These are phyloP conservation scores for Megaceryle alcyon DNA, from an alignment of 2,797 vertebrate genomes.

Conservation along the genomic window DNA sequence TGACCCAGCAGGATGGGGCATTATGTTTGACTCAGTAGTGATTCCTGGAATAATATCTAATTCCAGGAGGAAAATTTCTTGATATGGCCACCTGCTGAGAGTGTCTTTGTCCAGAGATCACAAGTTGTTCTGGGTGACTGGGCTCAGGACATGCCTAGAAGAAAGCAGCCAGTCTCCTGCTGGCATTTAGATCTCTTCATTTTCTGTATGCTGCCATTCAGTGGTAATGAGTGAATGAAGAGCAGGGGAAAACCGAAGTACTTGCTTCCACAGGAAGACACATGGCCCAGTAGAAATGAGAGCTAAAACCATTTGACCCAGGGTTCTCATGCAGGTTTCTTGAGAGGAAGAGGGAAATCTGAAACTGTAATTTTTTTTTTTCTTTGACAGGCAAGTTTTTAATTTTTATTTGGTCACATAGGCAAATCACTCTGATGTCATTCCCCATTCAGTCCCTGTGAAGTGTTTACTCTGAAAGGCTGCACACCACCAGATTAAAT, in stretches of 20 bases:
- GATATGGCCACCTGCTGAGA: conserved; percentile 91
- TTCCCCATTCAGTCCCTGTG: conserved; percentile 73
- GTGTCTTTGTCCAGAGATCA: conserved; percentile 93
- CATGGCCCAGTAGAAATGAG: conserved; percentile 28
- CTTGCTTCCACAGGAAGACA: conserved; percentile 54
- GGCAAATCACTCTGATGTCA: conserved; percentile 66
- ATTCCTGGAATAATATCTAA: conserved; percentile 96
- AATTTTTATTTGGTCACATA: conserved; percentile 50
- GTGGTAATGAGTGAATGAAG: conserved; percentile 77
- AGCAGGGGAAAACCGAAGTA: conserved; percentile 33
- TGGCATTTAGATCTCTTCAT: conserved; percentile 98
- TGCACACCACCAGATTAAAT: conserved; percentile 80
- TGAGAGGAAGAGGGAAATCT: background rate
- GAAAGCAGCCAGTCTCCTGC: conserved; percentile 90
- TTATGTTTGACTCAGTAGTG: conserved; percentile 93
- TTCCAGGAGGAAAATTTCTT: conserved; percentile 93
- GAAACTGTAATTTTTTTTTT: background rate
- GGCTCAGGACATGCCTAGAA: conserved; percentile 87
- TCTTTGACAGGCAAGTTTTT: conserved; percentile 57
- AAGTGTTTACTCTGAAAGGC: conserved; percentile 82
- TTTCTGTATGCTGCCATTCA: conserved; percentile 87
- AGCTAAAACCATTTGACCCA: conserved; percentile 74
- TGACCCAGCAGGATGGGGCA: conserved; percentile 90
- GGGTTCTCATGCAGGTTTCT: conserved; percentile 31
- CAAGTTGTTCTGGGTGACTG: conserved; percentile 97